Base-by-base conservation (phyloP, 2,113 vertebrate species). In the Thryonomys swinderianus region DNA sequence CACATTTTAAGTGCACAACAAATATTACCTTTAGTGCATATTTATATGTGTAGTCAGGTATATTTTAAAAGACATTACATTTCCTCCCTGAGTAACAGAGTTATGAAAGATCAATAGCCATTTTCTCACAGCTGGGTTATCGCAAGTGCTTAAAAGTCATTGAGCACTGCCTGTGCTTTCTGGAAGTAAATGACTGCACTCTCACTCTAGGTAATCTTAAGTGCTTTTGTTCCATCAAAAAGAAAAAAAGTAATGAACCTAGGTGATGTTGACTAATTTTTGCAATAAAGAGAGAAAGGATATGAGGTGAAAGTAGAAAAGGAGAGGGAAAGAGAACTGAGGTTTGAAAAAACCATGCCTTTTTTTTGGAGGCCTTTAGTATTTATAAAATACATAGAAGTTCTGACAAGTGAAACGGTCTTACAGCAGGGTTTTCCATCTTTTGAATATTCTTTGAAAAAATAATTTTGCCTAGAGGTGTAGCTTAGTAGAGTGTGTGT, bases 281-380 rank as follows among this genome's bases (percentile, higher is more conserved):
- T 87, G 32, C 69, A 78, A 42, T 80, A 73, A 57, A 51, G 5
- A 59, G 48, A 67, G 61, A 34, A 18, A 69, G 13, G 10, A 9
- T 76, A 16, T 5, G 23, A 90, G 5, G 45, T 53, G 27, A 32
- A 1, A 16, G 16, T 53, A 30, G 71, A 34, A 89, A 74, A 17
- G 3, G 37, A 76, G 30, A 48, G 34, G 8, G 67, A 74, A 37
- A 57, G 25, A 78, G 57, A 93, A 95, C 23, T 78, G 51, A 55
- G 45, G 42, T 82, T 96, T 67, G 84, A 85, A 85, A 95, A 93
- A 25, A 76, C 8, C 21, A 69, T 76, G 51, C 20, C 51, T 11
- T 81, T 48, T 76, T 42, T 51, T n/a, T n/a, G n/a, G 85, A 92
- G 53, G 69, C 87, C n/a, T 87, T 93, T 93, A 93, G 67, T 78